Evolutionary conservation across 2,113 vertebrate genomes (phyloP), one percentile per base, ranked within the genome.

Genomic region (Charadrius vociferus): DNA sequence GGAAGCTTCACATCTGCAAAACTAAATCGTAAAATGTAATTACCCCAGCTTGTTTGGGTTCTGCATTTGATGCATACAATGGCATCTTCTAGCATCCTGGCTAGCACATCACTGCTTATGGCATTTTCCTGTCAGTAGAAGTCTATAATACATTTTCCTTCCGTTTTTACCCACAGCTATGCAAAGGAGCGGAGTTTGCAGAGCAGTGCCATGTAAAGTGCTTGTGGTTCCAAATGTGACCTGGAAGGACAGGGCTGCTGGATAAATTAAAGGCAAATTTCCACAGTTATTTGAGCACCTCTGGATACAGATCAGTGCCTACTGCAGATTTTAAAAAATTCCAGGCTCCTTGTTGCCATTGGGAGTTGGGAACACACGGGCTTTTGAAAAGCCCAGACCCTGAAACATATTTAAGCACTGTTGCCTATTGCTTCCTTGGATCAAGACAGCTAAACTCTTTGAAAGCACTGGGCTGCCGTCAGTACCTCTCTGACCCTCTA

Each of bases 121-220:
- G 80, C 53, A 43, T 39, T 45, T 53, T 37, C 36, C 53, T 96
- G 78, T 86, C 92, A 94, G 73, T 4, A 96, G 62, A 65, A 43
- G 37, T 56, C 36, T 13, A 8, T 14, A 56, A 66, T 12, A 61
- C 7, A 27, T 77, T 62, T 65, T 94, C 62, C 86, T 95, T 94
- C 89, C 83, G 91, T 95, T 96, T 97, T 94, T 95, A 83, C 85
- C 93, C 83, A 86, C 74, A 86, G 94, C 86, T 86, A 85, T 43
- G 70, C 87, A 97, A 96, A 97, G 84, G 87, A 95, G 90, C 73
- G 95, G 95, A 95, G 88, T 94, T 86, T 82, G 95, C 89, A 96
- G 94, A 96, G 89, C 15, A 93, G 62, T 86, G 83, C 88, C 49
- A 14, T 93, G 88, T 95, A 92, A 97, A 97, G 84, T 79, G 89